phyloP scores from a whole-genome alignment of 2,113 vertebrate genomes.

The Sorex fumeus region DNA sequence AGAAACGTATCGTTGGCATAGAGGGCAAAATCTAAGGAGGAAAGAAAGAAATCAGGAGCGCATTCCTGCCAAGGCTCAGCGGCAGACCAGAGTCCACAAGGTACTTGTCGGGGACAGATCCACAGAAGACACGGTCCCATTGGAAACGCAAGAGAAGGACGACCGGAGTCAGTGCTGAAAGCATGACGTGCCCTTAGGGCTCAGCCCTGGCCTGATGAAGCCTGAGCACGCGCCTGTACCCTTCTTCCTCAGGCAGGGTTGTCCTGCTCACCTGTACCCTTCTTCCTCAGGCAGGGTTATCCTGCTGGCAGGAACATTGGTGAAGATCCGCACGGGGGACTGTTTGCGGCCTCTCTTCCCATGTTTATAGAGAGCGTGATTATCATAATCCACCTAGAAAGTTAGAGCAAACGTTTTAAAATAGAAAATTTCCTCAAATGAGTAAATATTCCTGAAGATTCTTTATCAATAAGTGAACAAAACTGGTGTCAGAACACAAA shows the following conservation, averaged over 20 bases:
- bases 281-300: conserved; percentile 94
- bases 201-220: no score
- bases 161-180: conserved; percentile 37
- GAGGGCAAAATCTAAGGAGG: conserved; percentile 91
- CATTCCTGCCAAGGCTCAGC: not conserved
- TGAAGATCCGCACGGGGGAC: conserved; percentile 97
- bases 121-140: no score
- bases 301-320: conserved; percentile 90
- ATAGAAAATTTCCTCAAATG: conserved; percentile 44
- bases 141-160: not conserved
- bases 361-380: conserved; percentile 96
- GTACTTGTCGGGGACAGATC: not conserved
- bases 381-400: conserved; percentile 97
- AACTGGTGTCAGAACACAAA: conserved; percentile 20
- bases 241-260: not conserved
- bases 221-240: no score
- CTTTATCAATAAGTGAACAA: conserved; percentile 60
- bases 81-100: not conserved
- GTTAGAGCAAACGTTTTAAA: conserved; percentile 34
- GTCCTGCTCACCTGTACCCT: conserved; percentile 94
- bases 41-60: conserved; percentile 54
- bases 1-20: conserved; percentile 93
- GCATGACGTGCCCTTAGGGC: no score
- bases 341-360: conserved; percentile 95
- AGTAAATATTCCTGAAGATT: conserved; percentile 46